Conservation (phyloP, 2,113 vertebrate species). For the Oreochromis spilurus region DNA sequence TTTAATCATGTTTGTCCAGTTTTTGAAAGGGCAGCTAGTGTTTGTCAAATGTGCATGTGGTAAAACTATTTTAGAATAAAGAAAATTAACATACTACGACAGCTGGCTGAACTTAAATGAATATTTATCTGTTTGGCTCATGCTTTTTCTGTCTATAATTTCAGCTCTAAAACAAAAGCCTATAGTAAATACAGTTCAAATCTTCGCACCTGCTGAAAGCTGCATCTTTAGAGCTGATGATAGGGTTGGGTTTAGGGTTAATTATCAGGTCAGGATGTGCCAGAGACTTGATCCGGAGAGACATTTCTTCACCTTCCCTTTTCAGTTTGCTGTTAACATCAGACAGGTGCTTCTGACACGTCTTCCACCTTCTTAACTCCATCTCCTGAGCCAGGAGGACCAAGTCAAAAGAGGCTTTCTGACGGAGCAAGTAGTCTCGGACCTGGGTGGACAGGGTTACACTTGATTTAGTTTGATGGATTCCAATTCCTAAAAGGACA, state of each 20-base stretch:
- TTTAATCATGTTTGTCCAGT: background rate
- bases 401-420: slow-evolving; percentile 87
- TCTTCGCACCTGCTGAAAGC: slow-evolving; percentile 77
- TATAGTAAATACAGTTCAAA: background rate
- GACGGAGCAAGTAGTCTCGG: slow-evolving; percentile 79
- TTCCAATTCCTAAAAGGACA: background rate
- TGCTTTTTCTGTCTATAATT: background rate
- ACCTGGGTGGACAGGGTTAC: slow-evolving; percentile 50
- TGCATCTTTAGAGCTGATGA: slow-evolving; percentile 76
- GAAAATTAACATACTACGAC: background rate
- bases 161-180: background rate
- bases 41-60: background rate
- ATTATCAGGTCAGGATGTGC: slow-evolving; percentile 66
- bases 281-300: slow-evolving; percentile 66
- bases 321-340: slow-evolving; percentile 70
- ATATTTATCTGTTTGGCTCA: background rate
- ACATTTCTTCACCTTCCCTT: slow-evolving; percentile 43
- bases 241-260: slow-evolving; percentile 59
- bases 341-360: slow-evolving; percentile 64
- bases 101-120: background rate
- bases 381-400: slow-evolving; percentile 80
- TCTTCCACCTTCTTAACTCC: slow-evolving; percentile 76
- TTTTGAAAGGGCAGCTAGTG: background rate
- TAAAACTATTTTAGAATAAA: background rate
- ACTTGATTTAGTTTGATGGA: background rate